phyloP scores from a whole-genome alignment of 2,888 invertebrate genomes.

The Blastobasis lacticolella region DNA sequence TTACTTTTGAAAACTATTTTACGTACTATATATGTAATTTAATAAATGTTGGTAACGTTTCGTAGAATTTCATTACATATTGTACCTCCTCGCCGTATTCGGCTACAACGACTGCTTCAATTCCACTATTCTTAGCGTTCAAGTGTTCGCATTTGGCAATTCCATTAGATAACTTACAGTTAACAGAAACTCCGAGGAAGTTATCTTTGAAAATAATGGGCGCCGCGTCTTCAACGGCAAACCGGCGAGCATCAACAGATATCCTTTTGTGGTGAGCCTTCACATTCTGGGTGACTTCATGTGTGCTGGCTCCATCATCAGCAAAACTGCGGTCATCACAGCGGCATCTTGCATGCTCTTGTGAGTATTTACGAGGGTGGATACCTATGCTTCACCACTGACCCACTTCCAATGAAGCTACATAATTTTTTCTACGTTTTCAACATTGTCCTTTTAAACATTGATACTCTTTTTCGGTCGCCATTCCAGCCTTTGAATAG shows the following conservation, averaged over 20 bases:
- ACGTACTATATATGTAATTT: constrained; percentile 4
- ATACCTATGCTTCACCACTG: too few species aligned
- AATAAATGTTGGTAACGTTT: not conserved
- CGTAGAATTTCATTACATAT: not conserved
- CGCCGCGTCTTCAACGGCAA: constrained; percentile 24
- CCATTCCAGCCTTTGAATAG: too few species aligned
- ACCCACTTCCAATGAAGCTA: too few species aligned
- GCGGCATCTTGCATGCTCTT: constrained; percentile 35
- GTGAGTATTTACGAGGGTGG: constrained; percentile 18
- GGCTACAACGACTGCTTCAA: too few species aligned
- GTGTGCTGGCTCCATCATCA: constrained; percentile 33
- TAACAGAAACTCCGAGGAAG: not conserved
- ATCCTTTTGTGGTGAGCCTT: constrained; percentile 32
- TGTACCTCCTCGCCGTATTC: too few species aligned
- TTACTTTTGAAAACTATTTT: too few species aligned
- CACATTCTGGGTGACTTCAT: constrained; percentile 22
- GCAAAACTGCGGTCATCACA: constrained; percentile 28
- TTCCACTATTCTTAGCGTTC: too few species aligned
- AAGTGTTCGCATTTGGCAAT: too few species aligned
- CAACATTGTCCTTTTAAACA: too few species aligned
- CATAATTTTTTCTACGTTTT: too few species aligned
- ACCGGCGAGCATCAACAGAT: constrained; percentile 15
- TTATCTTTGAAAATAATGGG: constrained; percentile 1
- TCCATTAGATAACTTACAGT: not conserved
- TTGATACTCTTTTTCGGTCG: too few species aligned